A percentile compares a stretch with the other conserved stretches of the same genome.
Evolutionary conservation across 2,113 vertebrate species (phyloP).

Genomic region (Strix aluco): DNA sequence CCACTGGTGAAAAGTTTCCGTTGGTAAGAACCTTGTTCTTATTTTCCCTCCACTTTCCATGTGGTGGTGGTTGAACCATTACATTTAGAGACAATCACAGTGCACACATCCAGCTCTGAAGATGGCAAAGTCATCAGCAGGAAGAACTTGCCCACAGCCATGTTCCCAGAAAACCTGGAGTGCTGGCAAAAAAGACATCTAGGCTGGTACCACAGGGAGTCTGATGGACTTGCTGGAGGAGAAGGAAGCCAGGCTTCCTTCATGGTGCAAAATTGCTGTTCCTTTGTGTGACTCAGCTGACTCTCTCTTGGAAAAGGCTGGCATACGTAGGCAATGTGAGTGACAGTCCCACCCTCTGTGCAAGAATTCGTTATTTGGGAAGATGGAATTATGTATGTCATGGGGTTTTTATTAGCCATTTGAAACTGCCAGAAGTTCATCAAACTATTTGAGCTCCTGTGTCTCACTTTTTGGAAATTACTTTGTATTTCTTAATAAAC

Average conservation of each 20-base stretch:
- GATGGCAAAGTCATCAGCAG: background rate
- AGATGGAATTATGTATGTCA: background rate
- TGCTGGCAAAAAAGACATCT: background rate
- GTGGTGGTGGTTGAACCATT: background rate
- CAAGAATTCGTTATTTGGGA: background rate
- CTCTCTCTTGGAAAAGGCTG: background rate
- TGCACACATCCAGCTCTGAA: background rate
- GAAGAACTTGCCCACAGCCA: background rate
- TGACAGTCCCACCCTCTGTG: background rate
- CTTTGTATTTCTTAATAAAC: background rate
- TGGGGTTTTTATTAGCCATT: background rate
- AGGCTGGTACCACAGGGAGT: background rate
- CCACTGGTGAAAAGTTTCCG: background rate
- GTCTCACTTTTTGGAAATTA: background rate
- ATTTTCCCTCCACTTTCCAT: background rate
- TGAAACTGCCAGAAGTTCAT: background rate
- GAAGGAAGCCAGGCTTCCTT: background rate
- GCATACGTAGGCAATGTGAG: background rate
- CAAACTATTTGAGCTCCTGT: background rate
- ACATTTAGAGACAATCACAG: background rate
- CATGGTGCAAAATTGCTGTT: background rate
- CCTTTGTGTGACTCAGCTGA: background rate
- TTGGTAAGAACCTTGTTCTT: background rate
- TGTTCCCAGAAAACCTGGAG: background rate
- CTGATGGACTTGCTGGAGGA: background rate